These are phyloP conservation scores for Rotaria macrura DNA, from an alignment of 2,888 invertebrate species.

Conservation along the genomic window DNA sequence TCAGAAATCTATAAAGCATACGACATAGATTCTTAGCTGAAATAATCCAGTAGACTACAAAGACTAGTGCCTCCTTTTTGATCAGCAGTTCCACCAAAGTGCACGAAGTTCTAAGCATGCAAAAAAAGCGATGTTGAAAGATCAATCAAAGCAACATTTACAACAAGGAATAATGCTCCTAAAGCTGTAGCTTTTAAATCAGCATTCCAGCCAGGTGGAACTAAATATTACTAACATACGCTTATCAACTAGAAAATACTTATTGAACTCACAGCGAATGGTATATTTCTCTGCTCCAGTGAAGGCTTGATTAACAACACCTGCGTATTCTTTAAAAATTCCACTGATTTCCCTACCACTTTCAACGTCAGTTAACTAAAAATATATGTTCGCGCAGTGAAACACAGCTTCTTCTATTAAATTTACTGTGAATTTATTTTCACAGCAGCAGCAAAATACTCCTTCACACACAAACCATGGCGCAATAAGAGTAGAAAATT, in stretches of 20 bases:
- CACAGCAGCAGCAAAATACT: conserved; percentile 24
- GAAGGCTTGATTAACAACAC: conserved; percentile 26
- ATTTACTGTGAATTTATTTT: conserved; percentile 28
- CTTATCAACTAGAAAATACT: neutral
- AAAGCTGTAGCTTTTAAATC: neutral
- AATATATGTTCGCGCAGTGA: neutral
- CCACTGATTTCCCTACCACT: conserved; percentile 19
- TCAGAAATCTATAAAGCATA: no score
- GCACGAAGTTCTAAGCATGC: neutral
- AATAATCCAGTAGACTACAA: no score
- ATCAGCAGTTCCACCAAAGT: neutral
- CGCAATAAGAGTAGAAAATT: neutral
- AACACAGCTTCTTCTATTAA: neutral
- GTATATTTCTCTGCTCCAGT: conserved; percentile 27
- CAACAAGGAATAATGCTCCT: neutral
- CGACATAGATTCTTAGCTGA: no score
- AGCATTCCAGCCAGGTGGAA: neutral
- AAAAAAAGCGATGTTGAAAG: neutral
- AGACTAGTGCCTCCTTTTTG: no score
- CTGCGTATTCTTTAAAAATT: conserved; percentile 26
- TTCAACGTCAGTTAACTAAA: neutral
- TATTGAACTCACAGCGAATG: conserved; percentile 1
- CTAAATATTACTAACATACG: neutral
- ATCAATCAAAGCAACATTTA: neutral
- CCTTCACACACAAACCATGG: conserved; percentile 27